These are phyloP conservation scores for Holothuria scabra DNA, from an alignment of 53 echinoderm and acorn worm genomes.

Conservation along the genomic window DNA sequence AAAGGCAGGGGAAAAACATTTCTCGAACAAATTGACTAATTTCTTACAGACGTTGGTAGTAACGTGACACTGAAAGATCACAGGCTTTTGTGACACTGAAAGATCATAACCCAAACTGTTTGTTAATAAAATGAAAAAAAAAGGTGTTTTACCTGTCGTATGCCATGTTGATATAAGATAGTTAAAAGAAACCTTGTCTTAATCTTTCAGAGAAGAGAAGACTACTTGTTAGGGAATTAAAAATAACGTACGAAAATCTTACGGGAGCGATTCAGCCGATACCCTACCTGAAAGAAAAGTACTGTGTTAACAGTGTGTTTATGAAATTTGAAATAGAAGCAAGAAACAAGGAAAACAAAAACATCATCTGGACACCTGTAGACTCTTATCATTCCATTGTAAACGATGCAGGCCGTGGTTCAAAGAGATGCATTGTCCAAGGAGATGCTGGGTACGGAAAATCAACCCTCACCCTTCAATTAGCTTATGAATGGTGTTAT, in stretches of 20 bases:
- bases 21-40: background rate
- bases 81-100: too few species aligned
- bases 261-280: background rate
- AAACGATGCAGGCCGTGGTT: background rate
- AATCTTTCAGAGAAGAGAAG: background rate
- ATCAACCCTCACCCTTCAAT: conserved; percentile 3
- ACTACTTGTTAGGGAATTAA: background rate
- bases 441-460: conserved; percentile 24
- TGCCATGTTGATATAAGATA: background rate
- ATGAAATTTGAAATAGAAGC: background rate
- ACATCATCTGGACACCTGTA: background rate
- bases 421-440: background rate
- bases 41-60: background rate
- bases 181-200: background rate
- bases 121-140: too few species aligned
- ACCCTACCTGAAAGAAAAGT: background rate
- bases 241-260: background rate
- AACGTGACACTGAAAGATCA: too few species aligned
- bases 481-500: conserved; percentile 20
- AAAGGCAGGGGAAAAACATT: background rate
- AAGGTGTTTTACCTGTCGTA: too few species aligned
- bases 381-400: background rate
- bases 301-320: background rate
- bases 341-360: background rate
- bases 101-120: too few species aligned